Evolutionary conservation across 2,797 vertebrate species (phyloP).

Genomic region (Coilia nasus): DNA sequence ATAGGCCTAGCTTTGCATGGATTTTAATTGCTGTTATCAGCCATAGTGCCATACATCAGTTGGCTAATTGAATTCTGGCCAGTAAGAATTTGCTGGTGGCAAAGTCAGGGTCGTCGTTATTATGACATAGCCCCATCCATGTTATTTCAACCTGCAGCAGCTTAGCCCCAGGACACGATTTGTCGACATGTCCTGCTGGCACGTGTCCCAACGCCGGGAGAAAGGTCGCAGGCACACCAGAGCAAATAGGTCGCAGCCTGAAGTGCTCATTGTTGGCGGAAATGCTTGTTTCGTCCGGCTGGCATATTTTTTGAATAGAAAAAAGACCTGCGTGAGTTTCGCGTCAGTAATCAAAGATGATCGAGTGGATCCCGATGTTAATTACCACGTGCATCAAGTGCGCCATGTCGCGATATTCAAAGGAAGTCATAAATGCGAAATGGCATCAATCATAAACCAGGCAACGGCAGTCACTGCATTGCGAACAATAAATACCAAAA

Average conservation of each 20-base stretch:
- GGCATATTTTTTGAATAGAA: neutral
- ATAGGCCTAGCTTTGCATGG: neutral
- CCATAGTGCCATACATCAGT: neutral
- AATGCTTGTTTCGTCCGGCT: neutral
- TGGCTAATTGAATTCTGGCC: neutral
- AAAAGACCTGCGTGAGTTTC: neutral
- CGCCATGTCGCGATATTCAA: constrained; percentile 46
- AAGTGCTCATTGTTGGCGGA: neutral
- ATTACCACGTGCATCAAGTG: constrained; percentile 31
- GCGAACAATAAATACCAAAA: constrained; percentile 32
- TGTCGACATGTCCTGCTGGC: neutral
- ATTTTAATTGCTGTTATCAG: constrained; percentile 65
- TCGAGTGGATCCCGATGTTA: constrained; percentile 67
- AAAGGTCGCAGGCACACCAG: neutral
- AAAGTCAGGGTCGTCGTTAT: constrained; percentile 85
- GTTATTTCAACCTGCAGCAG: constrained; percentile 73
- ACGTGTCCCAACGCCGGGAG: neutral
- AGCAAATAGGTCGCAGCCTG: neutral
- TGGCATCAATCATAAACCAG: constrained; percentile 50
- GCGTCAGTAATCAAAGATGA: constrained; percentile 56
- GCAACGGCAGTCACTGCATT: constrained; percentile 31
- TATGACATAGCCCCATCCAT: constrained; percentile 80
- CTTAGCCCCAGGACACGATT: constrained; percentile 66
- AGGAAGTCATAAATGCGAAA: constrained; percentile 30
- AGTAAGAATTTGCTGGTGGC: constrained; percentile 69